Evolutionary conservation across 2,797 vertebrate genomes (phyloP), one percentile per base, ranked within the genome.

Genomic region (Macropodus opercularis): DNA sequence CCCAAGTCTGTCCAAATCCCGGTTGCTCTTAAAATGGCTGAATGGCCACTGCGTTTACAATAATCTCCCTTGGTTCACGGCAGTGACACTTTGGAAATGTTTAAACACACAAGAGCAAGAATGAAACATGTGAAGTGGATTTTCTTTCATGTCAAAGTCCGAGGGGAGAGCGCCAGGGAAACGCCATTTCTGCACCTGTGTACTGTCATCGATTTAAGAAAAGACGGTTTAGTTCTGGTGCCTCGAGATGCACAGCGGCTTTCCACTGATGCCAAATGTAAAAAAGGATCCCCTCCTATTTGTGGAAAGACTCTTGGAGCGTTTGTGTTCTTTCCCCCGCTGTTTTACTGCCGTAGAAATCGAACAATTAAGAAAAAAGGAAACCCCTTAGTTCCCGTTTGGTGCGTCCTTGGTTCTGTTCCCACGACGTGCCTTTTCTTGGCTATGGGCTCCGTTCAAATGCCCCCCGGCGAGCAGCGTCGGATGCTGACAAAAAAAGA

Each of bases 141-240:
- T 72, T 72, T 32, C 19, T 66, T 63, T 67, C 51, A 50, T 73
- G 70, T 79, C 63, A 81, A 88, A 91, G 89, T 90, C 85, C 85
- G 63, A 72, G 50, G 61, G 70, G 68, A 72, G 56, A 43, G 62
- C 44, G 59, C 27, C 50, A 40, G 70, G 49, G 60, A 80, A 79
- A 79, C 69, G 90, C 90, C 85, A 90, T 92, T 82, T 87, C 90
- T 90, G 91, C 91, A 93, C 91, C 93, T 92, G 91, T 88, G 73
- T 64, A 63, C 78, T 86, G 77, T 61, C 73, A 83, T 86, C 69
- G 74, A 75, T 75, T 65, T 68, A 27, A 26, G 60, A 55, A 55
- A 76, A 69, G 49, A 77, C 72, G 79, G 49, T 59, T 84, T 78
- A 73, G 65, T 72, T 84, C 38, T 77, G 81, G 61, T 59, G 81